A percentile compares a stretch with the other conserved stretches of the same genome.
Conservation (phyloP, 2,797 vertebrate genomes). For the Kryptopterus vitreolus region DNA sequence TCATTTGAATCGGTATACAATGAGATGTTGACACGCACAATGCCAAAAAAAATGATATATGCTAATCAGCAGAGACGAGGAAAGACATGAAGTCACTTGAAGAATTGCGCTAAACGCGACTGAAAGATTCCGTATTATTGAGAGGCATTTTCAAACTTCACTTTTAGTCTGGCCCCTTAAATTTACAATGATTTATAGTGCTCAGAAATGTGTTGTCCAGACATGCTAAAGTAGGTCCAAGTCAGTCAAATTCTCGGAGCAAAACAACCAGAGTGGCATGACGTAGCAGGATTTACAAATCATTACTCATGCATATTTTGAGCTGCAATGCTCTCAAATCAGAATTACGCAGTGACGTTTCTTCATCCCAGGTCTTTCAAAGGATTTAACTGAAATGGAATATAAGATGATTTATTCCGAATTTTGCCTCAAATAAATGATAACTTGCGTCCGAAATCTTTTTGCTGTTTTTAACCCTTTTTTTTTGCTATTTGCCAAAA, state of each 20-base stretch:
- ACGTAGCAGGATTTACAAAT: neutral
- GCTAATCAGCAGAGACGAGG: neutral
- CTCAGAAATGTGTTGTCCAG: conserved; percentile 1
- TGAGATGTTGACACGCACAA: neutral
- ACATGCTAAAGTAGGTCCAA: neutral
- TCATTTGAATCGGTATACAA: conserved; percentile 1
- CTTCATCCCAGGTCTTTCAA: neutral
- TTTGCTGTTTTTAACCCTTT: conserved; percentile 25
- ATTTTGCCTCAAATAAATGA: neutral
- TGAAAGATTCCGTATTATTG: neutral
- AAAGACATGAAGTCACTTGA: conserved; percentile 4
- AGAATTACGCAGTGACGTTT: neutral
- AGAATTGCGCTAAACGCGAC: neutral
- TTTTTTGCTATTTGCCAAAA: neutral
- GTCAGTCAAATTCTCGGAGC: neutral
- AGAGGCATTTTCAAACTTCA: conserved; percentile 5
- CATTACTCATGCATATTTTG: neutral
- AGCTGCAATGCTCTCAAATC: neutral
- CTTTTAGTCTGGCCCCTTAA: neutral
- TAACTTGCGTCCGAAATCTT: neutral
- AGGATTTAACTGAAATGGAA: neutral
- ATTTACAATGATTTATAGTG: neutral
- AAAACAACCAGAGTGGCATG: conserved; percentile 2
- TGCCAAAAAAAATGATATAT: neutral
- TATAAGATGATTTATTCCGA: neutral